Evolutionary conservation across 2,888 invertebrate species (phyloP).

Genomic region (Tholera decimalis): DNA sequence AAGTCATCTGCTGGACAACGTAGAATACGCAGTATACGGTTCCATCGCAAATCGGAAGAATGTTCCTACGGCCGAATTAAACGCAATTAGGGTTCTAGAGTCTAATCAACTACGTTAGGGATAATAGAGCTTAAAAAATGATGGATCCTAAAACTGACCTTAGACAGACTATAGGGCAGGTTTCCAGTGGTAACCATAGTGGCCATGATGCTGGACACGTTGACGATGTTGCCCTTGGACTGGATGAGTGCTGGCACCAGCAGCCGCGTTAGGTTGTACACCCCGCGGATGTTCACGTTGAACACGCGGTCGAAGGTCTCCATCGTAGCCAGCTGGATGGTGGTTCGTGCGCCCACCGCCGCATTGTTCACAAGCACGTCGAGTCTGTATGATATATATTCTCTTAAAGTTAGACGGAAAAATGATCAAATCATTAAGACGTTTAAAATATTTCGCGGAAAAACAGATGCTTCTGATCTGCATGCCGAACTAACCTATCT

Average conservation of each 20-base stretch:
- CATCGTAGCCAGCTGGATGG: slow-evolving; percentile 68
- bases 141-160: slow-evolving; percentile 83
- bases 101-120: too few species aligned
- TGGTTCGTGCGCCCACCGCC: slow-evolving; percentile 86
- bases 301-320: slow-evolving; percentile 84
- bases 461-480: too few species aligned
- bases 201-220: slow-evolving; percentile 93
- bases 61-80: too few species aligned
- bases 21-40: too few species aligned
- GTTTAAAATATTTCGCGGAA: too few species aligned
- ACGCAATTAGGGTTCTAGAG: too few species aligned
- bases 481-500: too few species aligned
- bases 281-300: slow-evolving; percentile 92
- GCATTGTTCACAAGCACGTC: slow-evolving; percentile 87
- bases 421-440: too few species aligned
- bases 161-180: slow-evolving; percentile 97
- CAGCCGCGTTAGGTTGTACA: slow-evolving; percentile 92
- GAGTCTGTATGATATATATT: too few species aligned
- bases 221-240: slow-evolving; percentile 93
- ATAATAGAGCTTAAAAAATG: not conserved
- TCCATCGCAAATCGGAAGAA: too few species aligned
- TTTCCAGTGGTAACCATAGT: slow-evolving; percentile 95
- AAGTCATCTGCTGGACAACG: too few species aligned
- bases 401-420: too few species aligned
- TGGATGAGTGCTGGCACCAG: slow-evolving; percentile 92